Evolutionary conservation across 1,140 invertebrate genomes (phyloP), one percentile per base, ranked within the genome.

Genomic region (Papilio xuthus): DNA sequence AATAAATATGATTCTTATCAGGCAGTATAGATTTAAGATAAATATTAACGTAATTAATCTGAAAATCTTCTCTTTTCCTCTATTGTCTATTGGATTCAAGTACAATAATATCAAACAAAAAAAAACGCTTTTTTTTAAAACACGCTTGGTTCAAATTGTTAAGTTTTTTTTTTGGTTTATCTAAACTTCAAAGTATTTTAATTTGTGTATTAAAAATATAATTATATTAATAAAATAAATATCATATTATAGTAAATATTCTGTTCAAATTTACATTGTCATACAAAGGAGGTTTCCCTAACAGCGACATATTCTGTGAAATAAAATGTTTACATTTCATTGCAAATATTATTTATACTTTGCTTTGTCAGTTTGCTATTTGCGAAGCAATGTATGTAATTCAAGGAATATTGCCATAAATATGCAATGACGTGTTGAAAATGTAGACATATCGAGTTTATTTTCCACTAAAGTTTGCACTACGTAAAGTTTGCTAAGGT

Each of bases 401-500:
- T 67, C 26, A 67, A 67, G 26, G 60, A 67, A 67, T 67, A 67
- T 28, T 32, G 26, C 60, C 60, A 67, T 67, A 28, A 67, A 67
- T 26, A 67, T 67, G 60, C 23, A 67, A 32, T 67, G 26, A 67
- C 60, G 26, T 2, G 60, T 26, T 67, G 32, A 67, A 67, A 13
- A 60, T 67, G 60, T 67, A 15, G 26, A 60, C 23, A 9, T 15
- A 28, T 32, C 60, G 15, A 28, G 26, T 67, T 67, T 67, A 28
- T 13, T 32, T 28, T 67, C 13, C 23, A 67, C 60, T 67, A 28
- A 28, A 12, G 23, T 26, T 67, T 67, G 1, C 32, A 37, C 32
- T 37, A 37, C 32, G 32, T 4, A 37, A 67, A 67, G 26, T 67
- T 67, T 67, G 28, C 60, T 67, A 15, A 67, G 26, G 26, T 32